A percentile compares a stretch with the other conserved stretches of the same genome.
Evolutionary conservation across 1,140 invertebrate genomes (phyloP).

Genomic region (Sitobion miscanthi): DNA sequence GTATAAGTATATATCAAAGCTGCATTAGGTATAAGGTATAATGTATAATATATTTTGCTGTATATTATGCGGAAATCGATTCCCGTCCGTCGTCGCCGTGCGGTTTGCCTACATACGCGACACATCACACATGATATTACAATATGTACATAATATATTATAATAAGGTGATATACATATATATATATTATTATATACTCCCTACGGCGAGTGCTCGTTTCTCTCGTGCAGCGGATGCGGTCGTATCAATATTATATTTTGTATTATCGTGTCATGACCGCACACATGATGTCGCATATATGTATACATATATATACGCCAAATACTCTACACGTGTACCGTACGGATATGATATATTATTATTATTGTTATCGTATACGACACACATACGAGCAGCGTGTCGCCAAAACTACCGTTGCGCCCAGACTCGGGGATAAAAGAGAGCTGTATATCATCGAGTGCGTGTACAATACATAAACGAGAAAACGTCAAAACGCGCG

Average conservation of each 20-base stretch:
- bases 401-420: constrained; percentile 14
- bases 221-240: not conserved
- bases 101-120: not conserved
- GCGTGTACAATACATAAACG: no score
- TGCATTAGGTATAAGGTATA: no score
- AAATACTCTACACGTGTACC: not conserved
- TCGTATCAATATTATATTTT: constrained; percentile 12
- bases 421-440: not conserved
- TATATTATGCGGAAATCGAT: not conserved
- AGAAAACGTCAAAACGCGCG: not conserved
- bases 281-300: not conserved
- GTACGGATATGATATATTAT: not conserved
- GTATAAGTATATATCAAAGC: not conserved
- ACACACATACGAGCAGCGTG: not conserved
- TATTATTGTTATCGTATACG: not conserved
- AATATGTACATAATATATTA: not conserved
- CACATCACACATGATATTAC: not conserved
- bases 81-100: not conserved
- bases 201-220: not conserved
- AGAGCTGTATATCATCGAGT: not conserved
- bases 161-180: not conserved
- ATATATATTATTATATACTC: constrained; percentile 3
- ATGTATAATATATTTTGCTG: not conserved
- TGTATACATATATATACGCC: not conserved
- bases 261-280: not conserved